Evolutionary conservation across 2,888 invertebrate species (phyloP).

Genomic region (Thera obeliscata): DNA sequence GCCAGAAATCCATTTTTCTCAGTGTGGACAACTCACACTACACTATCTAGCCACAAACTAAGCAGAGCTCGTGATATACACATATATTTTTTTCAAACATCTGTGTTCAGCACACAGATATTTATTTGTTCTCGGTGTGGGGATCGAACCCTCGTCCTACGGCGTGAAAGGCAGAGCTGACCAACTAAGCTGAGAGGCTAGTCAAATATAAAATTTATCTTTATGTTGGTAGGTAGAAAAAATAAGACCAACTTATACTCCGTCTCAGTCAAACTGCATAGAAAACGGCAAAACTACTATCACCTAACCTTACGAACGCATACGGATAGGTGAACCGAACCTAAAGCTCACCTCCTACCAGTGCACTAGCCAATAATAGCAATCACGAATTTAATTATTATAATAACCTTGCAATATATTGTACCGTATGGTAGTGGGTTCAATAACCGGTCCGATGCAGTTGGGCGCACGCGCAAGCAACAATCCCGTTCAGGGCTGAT

Average conservation of each 20-base stretch:
- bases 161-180: too few relatives aligned
- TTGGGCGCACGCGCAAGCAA: slow-evolving; percentile 60
- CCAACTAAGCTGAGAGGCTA: too few relatives aligned
- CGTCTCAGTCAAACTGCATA: slow-evolving; percentile 15
- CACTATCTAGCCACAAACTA: too few relatives aligned
- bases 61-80: too few relatives aligned
- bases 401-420: slow-evolving; percentile 50
- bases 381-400: slow-evolving; percentile 63
- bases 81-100: too few relatives aligned
- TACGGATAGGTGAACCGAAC: slow-evolving; percentile 26
- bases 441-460: slow-evolving; percentile 66
- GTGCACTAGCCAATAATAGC: slow-evolving; percentile 48
- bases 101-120: too few relatives aligned
- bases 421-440: slow-evolving; percentile 57
- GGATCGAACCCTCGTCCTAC: too few relatives aligned
- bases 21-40: too few relatives aligned
- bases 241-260: neutral
- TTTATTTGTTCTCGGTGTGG: too few relatives aligned
- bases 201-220: too few relatives aligned
- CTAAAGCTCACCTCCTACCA: slow-evolving; percentile 35
- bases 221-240: neutral
- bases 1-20: too few relatives aligned
- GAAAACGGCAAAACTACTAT: slow-evolving; percentile 21
- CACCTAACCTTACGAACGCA: slow-evolving; percentile 29
- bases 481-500: slow-evolving; percentile 38